Evolutionary conservation across 1,140 invertebrate genomes (phyloP).

Genomic region (Paramacrobiotus metropolitanus): DNA sequence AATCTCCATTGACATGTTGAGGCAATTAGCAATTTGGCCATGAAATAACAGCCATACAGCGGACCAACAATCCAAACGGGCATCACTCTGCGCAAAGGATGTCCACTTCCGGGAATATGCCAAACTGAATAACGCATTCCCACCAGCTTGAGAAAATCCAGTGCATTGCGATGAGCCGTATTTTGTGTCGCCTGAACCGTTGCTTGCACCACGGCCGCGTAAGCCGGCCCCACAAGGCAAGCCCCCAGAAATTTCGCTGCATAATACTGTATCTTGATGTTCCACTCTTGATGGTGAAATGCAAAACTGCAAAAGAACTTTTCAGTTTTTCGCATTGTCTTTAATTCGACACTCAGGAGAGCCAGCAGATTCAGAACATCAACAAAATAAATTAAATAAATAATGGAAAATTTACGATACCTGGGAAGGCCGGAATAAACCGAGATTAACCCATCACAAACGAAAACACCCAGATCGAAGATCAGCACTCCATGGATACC

Average conservation of each 20-base stretch:
- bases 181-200: neutral
- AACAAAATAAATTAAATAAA: too few species aligned
- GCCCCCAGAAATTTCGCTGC: neutral
- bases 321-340: too few species aligned
- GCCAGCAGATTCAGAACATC: too few species aligned
- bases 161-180: neutral
- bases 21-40: neutral
- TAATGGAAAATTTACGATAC: too few species aligned
- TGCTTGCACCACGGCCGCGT: neutral
- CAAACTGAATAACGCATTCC: neutral
- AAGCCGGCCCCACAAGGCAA: neutral
- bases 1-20: neutral
- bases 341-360: too few species aligned
- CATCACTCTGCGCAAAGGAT: neutral
- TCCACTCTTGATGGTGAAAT: neutral
- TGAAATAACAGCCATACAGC: neutral
- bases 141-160: neutral
- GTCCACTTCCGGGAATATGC: neutral
- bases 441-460: neutral
- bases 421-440: neutral
- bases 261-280: neutral
- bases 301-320: conserved; percentile 1
- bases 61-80: neutral
- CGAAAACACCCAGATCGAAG: neutral
- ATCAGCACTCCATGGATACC: neutral